Base-by-base conservation (phyloP, 2,888 invertebrate species). In the Heliconius aoede region DNA sequence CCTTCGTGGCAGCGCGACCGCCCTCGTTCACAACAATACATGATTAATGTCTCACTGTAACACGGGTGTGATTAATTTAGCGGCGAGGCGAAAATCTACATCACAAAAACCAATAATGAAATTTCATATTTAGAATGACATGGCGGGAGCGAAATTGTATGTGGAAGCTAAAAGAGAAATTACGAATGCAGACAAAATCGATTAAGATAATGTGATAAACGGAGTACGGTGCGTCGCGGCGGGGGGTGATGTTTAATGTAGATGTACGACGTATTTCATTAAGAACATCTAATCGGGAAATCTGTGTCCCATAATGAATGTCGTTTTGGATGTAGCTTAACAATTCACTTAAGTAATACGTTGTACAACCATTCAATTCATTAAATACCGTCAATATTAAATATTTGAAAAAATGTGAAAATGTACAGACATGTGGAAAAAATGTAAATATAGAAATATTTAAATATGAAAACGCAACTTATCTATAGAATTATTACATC, bases 201-300 rank as follows among this genome's bases (percentile, higher is more conserved):
- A 89, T 89, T 86, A 88, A 89, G 89, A 90, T 90, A 89, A 91
- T 88, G 86, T 86, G 90, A 90, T 90, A 90, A 91, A 89, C 86
- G 88, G 87, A 89, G 86, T 86, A 87, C 85, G 89, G 88, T 88
- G 87, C 86, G 85, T 86, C 90, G 80, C 91, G 81, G 85, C 89
- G 85, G 92, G 93, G 85, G 91, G 89, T 90, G 86, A 92, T 91
- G 92, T 92, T 90, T 93, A 89, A 92, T 93, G 90, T 87, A 91
- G 82, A 84, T 83, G 83, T 82, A 83, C 82, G 81, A 82, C 83
- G 85, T 85, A 88, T 88, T 88, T 88, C 86, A 89, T 90, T 89
- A 87, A 84, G 83, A 83, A 84, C 83, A 85, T 86, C 86, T 87
- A 89, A 87, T 88, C 87, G 86, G 84, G 81, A 81, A 79, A 83